phyloP scores from a whole-genome alignment of 2,888 invertebrate species.

The Polyommatus icarus region DNA sequence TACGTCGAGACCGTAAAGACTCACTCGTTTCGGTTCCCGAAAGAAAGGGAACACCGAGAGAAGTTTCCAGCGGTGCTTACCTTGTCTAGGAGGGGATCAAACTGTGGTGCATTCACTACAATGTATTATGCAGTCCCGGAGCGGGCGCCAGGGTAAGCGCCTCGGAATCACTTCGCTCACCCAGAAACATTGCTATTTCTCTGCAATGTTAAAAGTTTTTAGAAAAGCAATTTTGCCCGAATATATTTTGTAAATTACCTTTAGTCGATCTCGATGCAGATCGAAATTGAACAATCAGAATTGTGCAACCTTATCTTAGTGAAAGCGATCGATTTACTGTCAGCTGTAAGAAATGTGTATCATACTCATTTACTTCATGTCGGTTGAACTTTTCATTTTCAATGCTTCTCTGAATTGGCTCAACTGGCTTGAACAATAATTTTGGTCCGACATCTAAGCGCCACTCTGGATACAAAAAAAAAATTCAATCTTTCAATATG shows the following conservation, averaged over 20 bases:
- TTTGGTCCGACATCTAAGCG: too few species aligned
- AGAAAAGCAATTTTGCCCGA: constrained; percentile 56
- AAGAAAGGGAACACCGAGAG: constrained; percentile 70
- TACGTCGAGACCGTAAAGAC: constrained; percentile 69
- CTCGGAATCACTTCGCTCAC: constrained; percentile 67
- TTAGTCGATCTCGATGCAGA: constrained; percentile 8
- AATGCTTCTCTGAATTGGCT: not conserved
- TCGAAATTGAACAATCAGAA: constrained; percentile 17
- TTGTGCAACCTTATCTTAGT: not conserved
- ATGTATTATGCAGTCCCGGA: constrained; percentile 77
- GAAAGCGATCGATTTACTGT: not conserved
- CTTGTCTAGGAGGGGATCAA: constrained; percentile 78
- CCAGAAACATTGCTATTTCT: constrained; percentile 63
- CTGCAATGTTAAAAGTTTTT: constrained; percentile 66
- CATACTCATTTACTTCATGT: not conserved
- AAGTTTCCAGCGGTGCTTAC: constrained; percentile 76
- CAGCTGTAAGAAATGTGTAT: not conserved
- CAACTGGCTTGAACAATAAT: not conserved
- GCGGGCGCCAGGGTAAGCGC: constrained; percentile 69
- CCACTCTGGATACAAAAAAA: too few species aligned
- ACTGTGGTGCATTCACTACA: constrained; percentile 76
- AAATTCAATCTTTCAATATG: too few species aligned
- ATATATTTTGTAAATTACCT: constrained; percentile 64
- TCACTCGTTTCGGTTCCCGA: constrained; percentile 66
- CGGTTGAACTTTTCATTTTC: not conserved